phyloP scores from a whole-genome alignment of 2,113 vertebrate genomes.

The Numida meleagris region DNA sequence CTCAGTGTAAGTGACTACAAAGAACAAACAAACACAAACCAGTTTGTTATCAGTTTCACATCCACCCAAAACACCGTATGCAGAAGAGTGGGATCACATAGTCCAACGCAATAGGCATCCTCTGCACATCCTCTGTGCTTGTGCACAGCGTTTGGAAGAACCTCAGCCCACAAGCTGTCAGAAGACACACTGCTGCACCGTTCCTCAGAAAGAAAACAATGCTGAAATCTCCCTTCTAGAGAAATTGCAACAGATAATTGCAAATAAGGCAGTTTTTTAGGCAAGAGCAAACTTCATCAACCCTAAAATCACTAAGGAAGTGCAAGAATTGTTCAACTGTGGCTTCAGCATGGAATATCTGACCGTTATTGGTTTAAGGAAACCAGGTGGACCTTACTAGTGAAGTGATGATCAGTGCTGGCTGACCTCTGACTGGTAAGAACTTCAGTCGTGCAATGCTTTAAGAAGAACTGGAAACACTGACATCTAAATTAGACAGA shows the following conservation, averaged over 20 bases:
- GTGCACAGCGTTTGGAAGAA: background rate
- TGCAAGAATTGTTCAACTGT: background rate
- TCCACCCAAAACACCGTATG: background rate
- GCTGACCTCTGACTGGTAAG: background rate
- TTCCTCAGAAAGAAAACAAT: background rate
- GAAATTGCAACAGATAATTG: background rate
- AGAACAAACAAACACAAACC: background rate
- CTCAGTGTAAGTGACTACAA: background rate
- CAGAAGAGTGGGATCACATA: background rate
- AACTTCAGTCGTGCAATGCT: background rate
- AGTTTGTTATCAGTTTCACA: background rate
- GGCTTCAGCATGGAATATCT: background rate
- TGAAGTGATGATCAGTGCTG: background rate
- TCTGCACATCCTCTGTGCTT: too few species aligned
- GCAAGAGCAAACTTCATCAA: background rate
- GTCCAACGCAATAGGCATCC: background rate
- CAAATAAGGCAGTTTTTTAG: background rate
- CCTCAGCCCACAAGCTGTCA: background rate
- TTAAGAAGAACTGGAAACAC: background rate
- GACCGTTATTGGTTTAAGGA: background rate
- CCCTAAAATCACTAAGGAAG: background rate
- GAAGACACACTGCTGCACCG: background rate
- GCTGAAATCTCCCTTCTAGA: background rate
- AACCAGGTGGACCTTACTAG: background rate
- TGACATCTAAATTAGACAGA: background rate